These are phyloP conservation scores for Phragmatobia fuliginosa DNA, from an alignment of 2,888 invertebrate species.

Conservation along the genomic window DNA sequence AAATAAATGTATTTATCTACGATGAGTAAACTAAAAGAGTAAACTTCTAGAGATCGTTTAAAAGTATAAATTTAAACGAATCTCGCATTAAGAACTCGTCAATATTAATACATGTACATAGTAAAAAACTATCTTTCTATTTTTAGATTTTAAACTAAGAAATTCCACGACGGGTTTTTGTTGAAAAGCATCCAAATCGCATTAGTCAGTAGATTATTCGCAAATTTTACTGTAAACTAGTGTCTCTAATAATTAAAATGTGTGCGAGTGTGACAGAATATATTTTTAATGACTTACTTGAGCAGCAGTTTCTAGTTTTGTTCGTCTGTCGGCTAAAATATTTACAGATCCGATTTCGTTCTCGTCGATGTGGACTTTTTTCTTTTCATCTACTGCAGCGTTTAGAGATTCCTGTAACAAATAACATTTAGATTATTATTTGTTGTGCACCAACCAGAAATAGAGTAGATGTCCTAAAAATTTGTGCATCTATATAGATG, in stretches of 20 bases:
- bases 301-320: slow-evolving; percentile 86
- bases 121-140: slow-evolving; percentile 2
- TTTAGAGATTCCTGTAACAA: slow-evolving; percentile 82
- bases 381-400: slow-evolving; percentile 78
- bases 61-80: neutral
- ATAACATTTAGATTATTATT: neutral
- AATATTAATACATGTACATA: slow-evolving; percentile 4
- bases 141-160: neutral
- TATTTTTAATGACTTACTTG: slow-evolving; percentile 69
- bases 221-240: neutral
- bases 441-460: neutral
- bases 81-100: neutral
- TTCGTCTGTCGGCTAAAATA: slow-evolving; percentile 80
- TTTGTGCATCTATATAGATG: too few species aligned
- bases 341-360: slow-evolving; percentile 73
- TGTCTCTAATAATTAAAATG: neutral
- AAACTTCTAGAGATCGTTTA: neutral
- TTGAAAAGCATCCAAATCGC: slow-evolving; percentile 25
- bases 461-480: neutral
- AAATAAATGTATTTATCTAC: neutral
- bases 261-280: neutral
- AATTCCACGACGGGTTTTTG: slow-evolving; percentile 16
- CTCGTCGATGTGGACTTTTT: slow-evolving; percentile 77
- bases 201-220: neutral
- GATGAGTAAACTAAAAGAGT: neutral